Percentiles rank a stretch among this genome's conserved stretches.
phyloP scores from a whole-genome alignment of 2,797 vertebrate species.

The Falco rusticolus region DNA sequence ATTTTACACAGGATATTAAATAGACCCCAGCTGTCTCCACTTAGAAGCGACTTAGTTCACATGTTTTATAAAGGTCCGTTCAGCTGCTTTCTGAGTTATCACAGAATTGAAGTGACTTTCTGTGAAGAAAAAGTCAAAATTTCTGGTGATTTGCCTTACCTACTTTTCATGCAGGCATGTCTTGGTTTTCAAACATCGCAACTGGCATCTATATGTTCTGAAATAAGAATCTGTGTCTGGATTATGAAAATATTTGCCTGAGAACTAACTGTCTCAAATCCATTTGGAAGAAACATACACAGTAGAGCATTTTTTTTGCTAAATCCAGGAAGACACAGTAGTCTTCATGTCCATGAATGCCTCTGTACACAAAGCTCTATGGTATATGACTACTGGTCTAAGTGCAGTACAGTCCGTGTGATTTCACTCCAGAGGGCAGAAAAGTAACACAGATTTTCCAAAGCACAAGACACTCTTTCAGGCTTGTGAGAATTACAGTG shows the following conservation, averaged over 20 bases:
- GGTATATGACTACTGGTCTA: neutral
- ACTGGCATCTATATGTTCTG: neutral
- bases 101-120: neutral
- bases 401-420: fast-evolving
- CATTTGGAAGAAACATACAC: neutral
- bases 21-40: constrained; percentile 62
- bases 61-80: constrained; percentile 38
- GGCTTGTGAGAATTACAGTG: neutral
- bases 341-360: neutral
- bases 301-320: neutral
- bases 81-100: neutral
- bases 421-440: neutral
- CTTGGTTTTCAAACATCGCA: neutral
- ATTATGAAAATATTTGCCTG: neutral
- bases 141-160: neutral
- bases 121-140: neutral
- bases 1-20: constrained; percentile 62
- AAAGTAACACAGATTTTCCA: neutral
- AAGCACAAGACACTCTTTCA: neutral
- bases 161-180: neutral
- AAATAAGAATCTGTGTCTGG: neutral
- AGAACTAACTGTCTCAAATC: neutral
- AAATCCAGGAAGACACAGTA: neutral
- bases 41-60: constrained; percentile 48
- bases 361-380: neutral